Conservation (phyloP, 2,888 invertebrate genomes). For the Pandemis corylana region DNA sequence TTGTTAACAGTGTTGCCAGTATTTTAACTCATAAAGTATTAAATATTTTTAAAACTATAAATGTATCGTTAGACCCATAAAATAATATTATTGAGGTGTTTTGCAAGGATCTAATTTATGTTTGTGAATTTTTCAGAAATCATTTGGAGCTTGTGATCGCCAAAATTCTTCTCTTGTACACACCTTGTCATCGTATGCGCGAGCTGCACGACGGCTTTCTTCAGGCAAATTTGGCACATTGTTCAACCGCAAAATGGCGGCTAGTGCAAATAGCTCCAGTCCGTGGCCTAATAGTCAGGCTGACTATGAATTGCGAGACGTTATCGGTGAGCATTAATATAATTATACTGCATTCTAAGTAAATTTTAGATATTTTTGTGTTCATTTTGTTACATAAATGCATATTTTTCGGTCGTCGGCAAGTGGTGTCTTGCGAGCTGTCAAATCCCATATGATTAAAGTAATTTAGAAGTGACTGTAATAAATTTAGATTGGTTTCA, state of each 20-base stretch:
- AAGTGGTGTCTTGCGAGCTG: constrained; percentile 46
- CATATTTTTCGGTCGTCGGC: constrained; percentile 41
- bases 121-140: constrained; percentile 56
- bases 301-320: constrained; percentile 96
- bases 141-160: constrained; percentile 64
- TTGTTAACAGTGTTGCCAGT: constrained; percentile 12
- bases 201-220: constrained; percentile 64
- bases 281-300: constrained; percentile 96
- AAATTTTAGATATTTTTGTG: constrained; percentile 18
- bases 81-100: constrained; percentile 5
- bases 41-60: not conserved
- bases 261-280: constrained; percentile 68
- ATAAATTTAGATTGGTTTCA: not conserved
- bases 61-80: constrained; percentile 1
- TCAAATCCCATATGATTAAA: constrained; percentile 44
- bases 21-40: not conserved
- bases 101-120: not conserved
- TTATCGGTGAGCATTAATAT: constrained; percentile 90
- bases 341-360: constrained; percentile 43
- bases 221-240: constrained; percentile 44
- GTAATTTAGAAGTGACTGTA: constrained; percentile 15
- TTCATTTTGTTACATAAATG: constrained; percentile 36
- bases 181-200: constrained; percentile 75
- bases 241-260: constrained; percentile 77
- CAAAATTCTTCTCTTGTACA: constrained; percentile 60